phyloP scores from a whole-genome alignment of 1,140 invertebrate genomes.

The Zaprionus gabonicus region DNA sequence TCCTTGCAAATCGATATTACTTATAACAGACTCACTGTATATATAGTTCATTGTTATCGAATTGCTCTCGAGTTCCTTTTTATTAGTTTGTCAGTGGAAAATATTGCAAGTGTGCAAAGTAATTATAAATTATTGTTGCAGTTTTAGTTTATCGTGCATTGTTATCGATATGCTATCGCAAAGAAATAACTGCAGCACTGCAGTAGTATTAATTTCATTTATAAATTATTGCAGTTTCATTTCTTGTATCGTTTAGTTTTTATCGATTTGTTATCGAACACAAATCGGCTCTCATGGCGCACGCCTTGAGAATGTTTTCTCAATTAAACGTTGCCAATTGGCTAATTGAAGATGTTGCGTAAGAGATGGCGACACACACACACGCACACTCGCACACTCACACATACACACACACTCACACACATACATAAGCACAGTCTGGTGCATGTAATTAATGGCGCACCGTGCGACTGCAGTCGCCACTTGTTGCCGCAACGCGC shows the following conservation, averaged over 20 bases:
- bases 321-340: conserved; percentile 46
- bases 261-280: conserved; percentile 1
- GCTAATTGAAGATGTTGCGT: conserved; percentile 66
- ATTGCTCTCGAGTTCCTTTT: too few relatives aligned
- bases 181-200: too few relatives aligned
- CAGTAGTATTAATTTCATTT: too few relatives aligned
- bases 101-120: too few relatives aligned
- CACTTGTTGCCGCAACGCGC: conserved; percentile 31
- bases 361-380: conserved; percentile 31
- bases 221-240: too few relatives aligned
- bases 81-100: too few relatives aligned
- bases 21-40: background rate
- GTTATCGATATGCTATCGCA: background rate
- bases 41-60: background rate
- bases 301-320: conserved; percentile 51
- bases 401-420: background rate
- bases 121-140: background rate
- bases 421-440: background rate
- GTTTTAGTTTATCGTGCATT: background rate
- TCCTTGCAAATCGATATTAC: too few relatives aligned
- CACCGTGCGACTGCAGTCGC: conserved; percentile 40
- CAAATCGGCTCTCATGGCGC: background rate
- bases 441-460: conserved; percentile 62
- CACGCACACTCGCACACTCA: background rate
- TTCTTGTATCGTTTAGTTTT: background rate